Percentiles rank a stretch among this genome's conserved stretches.
phyloP scores from a whole-genome alignment of 35 echinoderm and acorn worm genomes.

The Apostichopus parvimensis region DNA sequence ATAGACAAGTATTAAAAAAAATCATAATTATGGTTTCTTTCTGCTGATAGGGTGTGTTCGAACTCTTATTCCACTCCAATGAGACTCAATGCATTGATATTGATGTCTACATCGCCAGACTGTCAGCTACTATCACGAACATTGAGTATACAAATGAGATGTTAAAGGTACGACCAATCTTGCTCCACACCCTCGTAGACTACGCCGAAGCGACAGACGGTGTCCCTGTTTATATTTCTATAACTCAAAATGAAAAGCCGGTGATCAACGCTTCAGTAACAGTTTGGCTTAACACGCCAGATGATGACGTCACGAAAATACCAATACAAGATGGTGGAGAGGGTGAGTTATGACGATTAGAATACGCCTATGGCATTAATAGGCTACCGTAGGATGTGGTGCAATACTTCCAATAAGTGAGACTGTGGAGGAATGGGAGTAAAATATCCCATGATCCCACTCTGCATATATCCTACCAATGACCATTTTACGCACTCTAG shows the following conservation, averaged over 20 bases:
- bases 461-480: too few species aligned
- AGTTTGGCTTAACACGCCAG: not conserved
- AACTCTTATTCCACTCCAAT: not conserved
- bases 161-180: not conserved
- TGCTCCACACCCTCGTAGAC: not conserved
- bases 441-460: too few species aligned
- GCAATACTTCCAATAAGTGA: too few species aligned
- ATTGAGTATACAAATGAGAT: not conserved
- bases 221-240: not conserved
- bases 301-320: not conserved
- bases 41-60: slow-evolving; percentile 11
- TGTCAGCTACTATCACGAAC: not conserved
- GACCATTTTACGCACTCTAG: too few species aligned
- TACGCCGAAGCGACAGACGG: not conserved
- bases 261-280: not conserved
- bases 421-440: too few species aligned
- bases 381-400: not conserved
- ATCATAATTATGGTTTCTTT: not conserved
- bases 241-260: slow-evolving; percentile 16
- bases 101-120: not conserved
- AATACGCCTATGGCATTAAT: not conserved
- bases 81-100: not conserved
- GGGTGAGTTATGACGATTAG: not conserved
- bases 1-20: not conserved
- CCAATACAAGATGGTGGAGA: not conserved